phyloP scores from a whole-genome alignment of 2,797 vertebrate genomes.

The Erpetoichthys calabaricus region DNA sequence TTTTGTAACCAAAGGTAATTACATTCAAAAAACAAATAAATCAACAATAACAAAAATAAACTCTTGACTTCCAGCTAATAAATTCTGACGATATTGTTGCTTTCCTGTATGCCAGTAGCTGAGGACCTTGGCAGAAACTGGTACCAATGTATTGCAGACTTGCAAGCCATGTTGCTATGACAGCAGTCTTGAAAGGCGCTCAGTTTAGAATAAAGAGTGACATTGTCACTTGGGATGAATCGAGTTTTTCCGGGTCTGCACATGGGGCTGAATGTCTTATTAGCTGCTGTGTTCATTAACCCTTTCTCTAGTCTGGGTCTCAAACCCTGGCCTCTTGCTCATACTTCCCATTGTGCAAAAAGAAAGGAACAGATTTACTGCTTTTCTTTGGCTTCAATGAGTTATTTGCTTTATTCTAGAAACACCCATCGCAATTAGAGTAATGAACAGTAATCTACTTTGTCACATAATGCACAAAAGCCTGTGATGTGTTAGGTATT shows the following conservation, averaged over 20 bases:
- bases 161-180: conserved; percentile 65
- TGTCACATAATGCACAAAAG: too few relatives aligned
- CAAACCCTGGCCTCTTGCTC: conserved; percentile 5
- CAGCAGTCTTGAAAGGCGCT: conserved; percentile 57
- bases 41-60: too few relatives aligned
- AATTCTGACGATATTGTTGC: conserved; percentile 31
- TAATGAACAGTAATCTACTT: too few relatives aligned
- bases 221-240: conserved; percentile 45
- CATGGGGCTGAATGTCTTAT: conserved; percentile 26
- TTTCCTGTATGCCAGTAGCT: conserved; percentile 45
- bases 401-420: too few relatives aligned
- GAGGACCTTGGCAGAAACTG: conserved; percentile 56
- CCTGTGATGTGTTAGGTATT: too few relatives aligned
- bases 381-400: too few relatives aligned
- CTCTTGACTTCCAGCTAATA: too few relatives aligned
- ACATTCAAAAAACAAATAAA: too few relatives aligned
- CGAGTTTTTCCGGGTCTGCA: conserved; percentile 35
- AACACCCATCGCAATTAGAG: too few relatives aligned
- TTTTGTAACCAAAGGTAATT: too few relatives aligned
- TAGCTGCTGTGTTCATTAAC: conserved; percentile 29
- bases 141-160: conserved; percentile 55
- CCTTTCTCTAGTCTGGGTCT: conserved; percentile 15
- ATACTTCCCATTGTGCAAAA: too few relatives aligned
- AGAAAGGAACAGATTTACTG: too few relatives aligned
- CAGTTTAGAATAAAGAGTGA: conserved; percentile 52